phyloP scores from a whole-genome alignment of 1,140 invertebrate species.

The Drosophila kikkawai region DNA sequence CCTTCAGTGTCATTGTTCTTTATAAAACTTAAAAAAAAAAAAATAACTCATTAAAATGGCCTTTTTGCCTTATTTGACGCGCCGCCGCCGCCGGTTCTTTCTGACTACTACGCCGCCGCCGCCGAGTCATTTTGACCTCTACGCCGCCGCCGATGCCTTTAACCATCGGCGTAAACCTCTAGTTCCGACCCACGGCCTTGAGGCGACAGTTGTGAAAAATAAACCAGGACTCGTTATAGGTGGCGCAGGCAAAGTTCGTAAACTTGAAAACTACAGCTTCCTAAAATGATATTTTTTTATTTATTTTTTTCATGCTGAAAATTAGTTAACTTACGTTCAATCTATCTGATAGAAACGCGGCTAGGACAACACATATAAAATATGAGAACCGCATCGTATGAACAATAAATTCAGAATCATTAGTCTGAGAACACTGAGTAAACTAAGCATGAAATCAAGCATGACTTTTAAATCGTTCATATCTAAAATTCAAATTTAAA shows the following conservation, averaged over 20 bases:
- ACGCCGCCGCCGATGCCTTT: too few relatives aligned
- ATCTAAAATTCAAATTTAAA: not conserved
- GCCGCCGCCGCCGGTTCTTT: too few relatives aligned
- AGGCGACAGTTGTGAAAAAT: conserved; percentile 22
- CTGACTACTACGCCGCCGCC: too few relatives aligned
- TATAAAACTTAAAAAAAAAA: too few relatives aligned
- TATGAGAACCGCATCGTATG: not conserved
- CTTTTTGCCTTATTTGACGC: too few relatives aligned
- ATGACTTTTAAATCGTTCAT: not conserved
- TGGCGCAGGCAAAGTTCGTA: conserved; percentile 18
- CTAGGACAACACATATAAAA: not conserved
- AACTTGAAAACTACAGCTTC: conserved; percentile 24
- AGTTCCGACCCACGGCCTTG: conserved; percentile 15
- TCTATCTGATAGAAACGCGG: not conserved
- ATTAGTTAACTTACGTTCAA: not conserved
- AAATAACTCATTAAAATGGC: too few relatives aligned
- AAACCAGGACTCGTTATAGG: conserved; percentile 28
- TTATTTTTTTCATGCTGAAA: not conserved
- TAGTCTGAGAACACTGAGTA: not conserved
- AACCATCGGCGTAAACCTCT: too few relatives aligned
- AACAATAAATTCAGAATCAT: not conserved
- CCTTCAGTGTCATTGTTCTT: too few relatives aligned
- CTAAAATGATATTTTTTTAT: not conserved
- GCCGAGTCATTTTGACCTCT: too few relatives aligned
- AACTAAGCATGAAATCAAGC: not conserved